A percentile compares a stretch with the other conserved stretches of the same genome.
Conservation (phyloP, 2,888 invertebrate species). For the Perizoma affinitatum region DNA sequence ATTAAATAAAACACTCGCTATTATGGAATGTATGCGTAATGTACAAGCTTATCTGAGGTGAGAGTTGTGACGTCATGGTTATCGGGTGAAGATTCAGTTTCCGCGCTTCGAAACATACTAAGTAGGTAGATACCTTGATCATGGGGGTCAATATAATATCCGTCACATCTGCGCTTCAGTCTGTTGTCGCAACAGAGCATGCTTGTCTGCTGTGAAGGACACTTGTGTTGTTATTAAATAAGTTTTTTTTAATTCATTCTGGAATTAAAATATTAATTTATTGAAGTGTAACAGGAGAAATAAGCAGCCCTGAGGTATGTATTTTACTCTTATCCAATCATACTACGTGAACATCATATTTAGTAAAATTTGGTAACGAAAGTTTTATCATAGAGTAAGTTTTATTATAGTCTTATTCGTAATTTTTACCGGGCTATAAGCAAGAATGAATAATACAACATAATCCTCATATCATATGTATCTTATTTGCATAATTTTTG, state of each 20-base stretch:
- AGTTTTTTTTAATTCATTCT: slow-evolving; percentile 5
- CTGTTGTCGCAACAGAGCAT: slow-evolving; percentile 63
- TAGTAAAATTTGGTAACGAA: too few species aligned
- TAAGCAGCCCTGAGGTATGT: slow-evolving; percentile 15
- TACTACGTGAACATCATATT: too few species aligned
- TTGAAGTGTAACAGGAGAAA: background rate
- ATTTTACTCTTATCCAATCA: too few species aligned
- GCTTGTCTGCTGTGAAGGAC: slow-evolving; percentile 52
- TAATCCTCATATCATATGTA: too few species aligned
- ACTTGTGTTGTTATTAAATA: slow-evolving; percentile 42
- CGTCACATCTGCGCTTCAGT: slow-evolving; percentile 30
- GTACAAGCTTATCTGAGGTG: background rate
- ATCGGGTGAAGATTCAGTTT: slow-evolving; percentile 19
- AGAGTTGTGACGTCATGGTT: slow-evolving; percentile 4
- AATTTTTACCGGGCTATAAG: too few species aligned
- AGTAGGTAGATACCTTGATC: slow-evolving; percentile 4
- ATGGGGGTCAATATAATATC: slow-evolving; percentile 27
- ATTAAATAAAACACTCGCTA: too few species aligned
- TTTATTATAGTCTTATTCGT: too few species aligned
- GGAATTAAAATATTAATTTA: slow-evolving; percentile 4
- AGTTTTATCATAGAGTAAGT: too few species aligned
- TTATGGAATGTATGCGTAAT: too few species aligned
- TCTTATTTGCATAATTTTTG: too few species aligned
- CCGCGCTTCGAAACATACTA: slow-evolving; percentile 7
- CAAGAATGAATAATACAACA: too few species aligned